Conservation (phyloP, 1,140 invertebrate species). For the Cherax destructor region DNA sequence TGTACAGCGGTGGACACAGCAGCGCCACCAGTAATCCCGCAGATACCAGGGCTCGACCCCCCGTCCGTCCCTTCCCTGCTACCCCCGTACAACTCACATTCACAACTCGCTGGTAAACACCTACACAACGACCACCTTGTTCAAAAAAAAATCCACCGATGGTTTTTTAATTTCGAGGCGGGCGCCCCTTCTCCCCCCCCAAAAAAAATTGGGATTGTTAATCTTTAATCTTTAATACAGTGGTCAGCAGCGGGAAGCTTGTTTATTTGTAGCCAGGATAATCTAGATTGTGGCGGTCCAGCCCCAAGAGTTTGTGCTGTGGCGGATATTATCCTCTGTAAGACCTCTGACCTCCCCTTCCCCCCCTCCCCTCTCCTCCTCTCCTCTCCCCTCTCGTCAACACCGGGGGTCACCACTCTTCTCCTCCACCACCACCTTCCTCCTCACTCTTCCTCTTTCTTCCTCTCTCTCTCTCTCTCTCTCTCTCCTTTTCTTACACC, state of each 20-base stretch:
- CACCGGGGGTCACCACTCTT: neutral
- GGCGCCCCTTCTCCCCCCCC: too few species aligned
- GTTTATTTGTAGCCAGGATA: conserved; percentile 7
- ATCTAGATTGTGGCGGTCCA: conserved; percentile 24
- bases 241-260: conserved; percentile 22
- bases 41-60: too few species aligned
- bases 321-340: conserved; percentile 25
- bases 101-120: neutral
- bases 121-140: too few species aligned
- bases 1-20: too few species aligned
- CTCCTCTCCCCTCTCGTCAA: neutral
- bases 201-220: neutral
- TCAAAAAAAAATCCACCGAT: too few species aligned
- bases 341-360: conserved; percentile 5
- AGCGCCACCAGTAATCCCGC: too few species aligned
- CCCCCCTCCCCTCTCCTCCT: neutral
- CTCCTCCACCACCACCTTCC: neutral
- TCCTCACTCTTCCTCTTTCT: neutral
- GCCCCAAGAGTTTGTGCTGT: conserved; percentile 14
- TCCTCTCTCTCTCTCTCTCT: neutral
- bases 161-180: too few species aligned
- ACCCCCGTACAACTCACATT: neutral
- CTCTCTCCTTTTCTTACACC: neutral
- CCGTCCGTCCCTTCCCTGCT: neutral
- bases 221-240: conserved; percentile 29